phyloP scores from a whole-genome alignment of 2,113 vertebrate genomes.

The Grallaria varia region DNA sequence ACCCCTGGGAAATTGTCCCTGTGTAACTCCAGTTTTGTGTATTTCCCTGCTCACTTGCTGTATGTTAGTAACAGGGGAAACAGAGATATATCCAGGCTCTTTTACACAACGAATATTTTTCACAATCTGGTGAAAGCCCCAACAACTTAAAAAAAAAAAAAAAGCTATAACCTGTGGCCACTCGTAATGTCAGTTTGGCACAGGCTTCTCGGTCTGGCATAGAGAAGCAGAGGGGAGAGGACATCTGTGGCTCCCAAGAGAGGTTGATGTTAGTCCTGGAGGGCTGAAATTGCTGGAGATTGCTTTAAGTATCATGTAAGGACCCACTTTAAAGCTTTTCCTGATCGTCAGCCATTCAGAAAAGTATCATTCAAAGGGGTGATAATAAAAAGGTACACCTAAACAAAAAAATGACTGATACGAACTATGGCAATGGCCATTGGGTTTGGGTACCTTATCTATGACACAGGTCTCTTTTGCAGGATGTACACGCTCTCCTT shows the following conservation, averaged over 20 bases:
- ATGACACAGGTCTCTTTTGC: neutral
- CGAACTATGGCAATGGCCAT: neutral
- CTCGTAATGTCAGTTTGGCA: neutral
- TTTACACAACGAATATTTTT: too few species aligned
- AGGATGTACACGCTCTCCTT: neutral
- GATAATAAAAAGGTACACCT: neutral
- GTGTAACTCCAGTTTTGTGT: too few species aligned
- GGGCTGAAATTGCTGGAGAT: neutral
- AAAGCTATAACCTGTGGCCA: neutral
- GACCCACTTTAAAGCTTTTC: neutral
- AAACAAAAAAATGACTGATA: neutral
- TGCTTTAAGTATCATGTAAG: neutral
- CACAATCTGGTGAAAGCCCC: neutral
- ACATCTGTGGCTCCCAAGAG: neutral
- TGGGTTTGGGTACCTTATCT: neutral
- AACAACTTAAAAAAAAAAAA: neutral
- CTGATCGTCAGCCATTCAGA: neutral
- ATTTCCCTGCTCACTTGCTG: too few species aligned
- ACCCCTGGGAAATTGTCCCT: too few species aligned
- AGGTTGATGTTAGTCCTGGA: neutral
- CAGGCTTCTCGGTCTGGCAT: neutral
- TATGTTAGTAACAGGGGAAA: too few species aligned
- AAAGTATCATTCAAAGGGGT: neutral
- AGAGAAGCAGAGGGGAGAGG: neutral
- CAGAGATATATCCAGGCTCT: too few species aligned